These are phyloP conservation scores for Cololabis saira DNA, from an alignment of 2,113 vertebrate species.

Conservation along the genomic window DNA sequence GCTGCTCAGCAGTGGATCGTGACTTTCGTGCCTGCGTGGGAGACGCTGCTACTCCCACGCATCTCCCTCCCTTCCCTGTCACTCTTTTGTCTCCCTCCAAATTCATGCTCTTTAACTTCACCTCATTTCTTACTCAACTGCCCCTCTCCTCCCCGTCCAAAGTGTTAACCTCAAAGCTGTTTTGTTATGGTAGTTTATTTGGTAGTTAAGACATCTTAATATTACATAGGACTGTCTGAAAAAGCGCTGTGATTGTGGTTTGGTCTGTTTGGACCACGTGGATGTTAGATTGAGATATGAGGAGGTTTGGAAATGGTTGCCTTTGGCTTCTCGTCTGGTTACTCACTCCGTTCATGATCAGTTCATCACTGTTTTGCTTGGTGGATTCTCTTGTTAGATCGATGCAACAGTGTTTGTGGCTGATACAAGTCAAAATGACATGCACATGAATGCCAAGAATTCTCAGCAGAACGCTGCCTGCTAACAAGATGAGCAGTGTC, in stretches of 20 bases:
- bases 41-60: conserved; percentile 47
- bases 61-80: conserved; percentile 14
- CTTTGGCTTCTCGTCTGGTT: too few species aligned
- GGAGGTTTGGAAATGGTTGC: too few species aligned
- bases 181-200: neutral
- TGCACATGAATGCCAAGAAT: too few species aligned
- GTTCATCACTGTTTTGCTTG: too few species aligned
- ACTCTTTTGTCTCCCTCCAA: conserved; percentile 21
- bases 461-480: too few species aligned
- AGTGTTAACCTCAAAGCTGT: neutral
- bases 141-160: conserved; percentile 14
- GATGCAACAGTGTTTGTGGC: neutral
- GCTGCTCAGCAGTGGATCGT: conserved; percentile 46
- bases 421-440: neutral
- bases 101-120: conserved; percentile 50
- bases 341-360: too few species aligned
- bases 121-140: conserved; percentile 31
- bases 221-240: too few species aligned
- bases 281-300: too few species aligned
- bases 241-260: too few species aligned
- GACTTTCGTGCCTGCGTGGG: conserved; percentile 54
- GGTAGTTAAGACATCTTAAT: too few species aligned
- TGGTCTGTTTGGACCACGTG: too few species aligned
- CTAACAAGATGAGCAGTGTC: too few species aligned
- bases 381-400: conserved; percentile 1